Conservation (phyloP, 1,140 invertebrate genomes). For the Drosophila bocki region DNA sequence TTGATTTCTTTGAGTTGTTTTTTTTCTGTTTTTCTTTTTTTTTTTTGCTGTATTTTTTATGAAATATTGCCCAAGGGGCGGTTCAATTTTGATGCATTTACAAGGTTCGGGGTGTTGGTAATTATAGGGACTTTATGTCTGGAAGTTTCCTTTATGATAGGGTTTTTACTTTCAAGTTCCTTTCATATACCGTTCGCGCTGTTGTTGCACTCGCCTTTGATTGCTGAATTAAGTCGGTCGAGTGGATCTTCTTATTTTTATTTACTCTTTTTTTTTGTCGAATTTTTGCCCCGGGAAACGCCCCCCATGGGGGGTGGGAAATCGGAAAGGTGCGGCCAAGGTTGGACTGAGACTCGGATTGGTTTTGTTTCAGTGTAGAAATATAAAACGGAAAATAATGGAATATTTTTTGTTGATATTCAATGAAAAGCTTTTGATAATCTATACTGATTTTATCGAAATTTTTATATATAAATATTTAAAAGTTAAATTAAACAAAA, state of each 20-base stretch:
- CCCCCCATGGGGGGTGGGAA: not conserved
- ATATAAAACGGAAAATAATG: not conserved
- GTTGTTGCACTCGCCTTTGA: constrained; percentile 37
- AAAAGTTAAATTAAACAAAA: too few relatives aligned
- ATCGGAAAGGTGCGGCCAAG: constrained; percentile 1
- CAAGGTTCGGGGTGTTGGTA: constrained; percentile 84
- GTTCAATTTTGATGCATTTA: constrained; percentile 84
- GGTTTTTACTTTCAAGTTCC: constrained; percentile 62
- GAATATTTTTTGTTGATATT: not conserved
- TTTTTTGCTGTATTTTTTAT: constrained; percentile 41
- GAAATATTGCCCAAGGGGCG: constrained; percentile 76
- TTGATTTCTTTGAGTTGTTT: not conserved
- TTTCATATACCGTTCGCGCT: constrained; percentile 25
- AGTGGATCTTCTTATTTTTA: constrained; percentile 4
- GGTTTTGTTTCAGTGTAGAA: not conserved
- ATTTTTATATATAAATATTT: too few relatives aligned
- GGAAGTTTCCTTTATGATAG: constrained; percentile 77
- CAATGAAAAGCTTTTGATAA: too few relatives aligned
- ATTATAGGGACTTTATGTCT: constrained; percentile 85
- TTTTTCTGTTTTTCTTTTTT: not conserved
- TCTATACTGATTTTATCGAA: too few relatives aligned
- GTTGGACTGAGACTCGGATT: not conserved
- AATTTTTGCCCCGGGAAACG: not conserved
- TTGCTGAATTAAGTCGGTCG: constrained; percentile 62
- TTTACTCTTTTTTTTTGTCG: not conserved